A percentile compares a stretch with the other conserved stretches of the same genome.
Conservation (phyloP, 2,113 vertebrate genomes). For the Corythornis madagascariensis region DNA sequence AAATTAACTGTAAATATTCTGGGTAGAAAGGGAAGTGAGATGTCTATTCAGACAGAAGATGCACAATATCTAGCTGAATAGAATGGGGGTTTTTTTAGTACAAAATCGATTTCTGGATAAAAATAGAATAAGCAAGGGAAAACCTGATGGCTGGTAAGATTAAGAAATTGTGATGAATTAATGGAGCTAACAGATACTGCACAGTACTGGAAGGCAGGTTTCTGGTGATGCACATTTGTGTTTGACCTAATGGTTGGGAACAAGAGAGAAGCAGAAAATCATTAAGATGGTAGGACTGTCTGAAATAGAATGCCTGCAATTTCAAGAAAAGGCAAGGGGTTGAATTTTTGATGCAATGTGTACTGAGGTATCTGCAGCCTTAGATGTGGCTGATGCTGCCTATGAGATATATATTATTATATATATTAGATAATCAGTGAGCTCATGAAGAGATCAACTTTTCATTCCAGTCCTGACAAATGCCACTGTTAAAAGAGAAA, state of each 20-base stretch:
- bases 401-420: no score
- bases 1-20: constrained; percentile 28
- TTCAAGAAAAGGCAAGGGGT: not conserved
- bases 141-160: constrained; percentile 48
- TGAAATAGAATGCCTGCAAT: not conserved
- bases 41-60: not conserved
- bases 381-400: not conserved
- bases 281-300: not conserved
- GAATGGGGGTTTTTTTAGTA: constrained; percentile 27
- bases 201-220: not conserved
- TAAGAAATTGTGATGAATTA: constrained; percentile 56
- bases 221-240: constrained; percentile 14
- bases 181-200: constrained; percentile 45
- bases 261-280: not conserved
- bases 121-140: constrained; percentile 46
- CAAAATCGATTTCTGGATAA: constrained; percentile 52
- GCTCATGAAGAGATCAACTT: not conserved
- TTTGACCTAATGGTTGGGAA: constrained; percentile 41
- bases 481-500: not conserved
- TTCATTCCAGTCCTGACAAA: not conserved
- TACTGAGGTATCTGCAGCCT: not conserved
- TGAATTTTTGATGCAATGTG: not conserved
- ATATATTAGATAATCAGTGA: not conserved
- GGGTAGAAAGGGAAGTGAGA: not conserved
- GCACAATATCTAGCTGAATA: constrained; percentile 10